A percentile compares a stretch with the other conserved stretches of the same genome.
phyloP scores from a whole-genome alignment of 2,888 invertebrate species.

The Ferrisia virgata region DNA sequence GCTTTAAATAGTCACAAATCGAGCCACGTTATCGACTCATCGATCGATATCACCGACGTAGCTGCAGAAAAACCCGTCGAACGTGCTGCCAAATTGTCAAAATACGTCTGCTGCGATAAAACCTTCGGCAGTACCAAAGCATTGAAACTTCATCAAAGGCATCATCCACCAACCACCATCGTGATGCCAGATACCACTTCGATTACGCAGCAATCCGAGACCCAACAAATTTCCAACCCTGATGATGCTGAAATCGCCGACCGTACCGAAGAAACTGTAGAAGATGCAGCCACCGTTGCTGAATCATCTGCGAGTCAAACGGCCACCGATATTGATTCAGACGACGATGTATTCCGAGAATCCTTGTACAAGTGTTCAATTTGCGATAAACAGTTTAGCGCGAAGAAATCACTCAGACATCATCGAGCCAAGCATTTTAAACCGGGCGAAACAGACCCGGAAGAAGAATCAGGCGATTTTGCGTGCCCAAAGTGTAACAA shows the following conservation, averaged over 20 bases:
- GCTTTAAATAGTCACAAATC: neutral
- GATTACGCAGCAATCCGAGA: no score
- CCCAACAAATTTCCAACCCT: neutral
- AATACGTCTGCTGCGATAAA: neutral
- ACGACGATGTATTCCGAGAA: neutral
- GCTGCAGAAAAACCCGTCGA: neutral
- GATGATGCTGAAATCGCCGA: neutral
- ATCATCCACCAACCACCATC: neutral
- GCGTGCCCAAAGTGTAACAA: neutral
- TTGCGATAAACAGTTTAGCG: neutral
- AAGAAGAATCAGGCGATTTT: neutral
- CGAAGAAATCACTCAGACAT: neutral
- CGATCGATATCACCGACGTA: neutral
- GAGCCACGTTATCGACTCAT: neutral
- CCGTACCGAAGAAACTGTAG: neutral
- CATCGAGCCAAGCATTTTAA: neutral
- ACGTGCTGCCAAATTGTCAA: neutral
- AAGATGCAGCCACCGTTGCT: no score
- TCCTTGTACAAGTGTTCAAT: neutral
- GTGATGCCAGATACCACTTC: no score
- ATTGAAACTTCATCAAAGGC: neutral
- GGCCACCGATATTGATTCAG: neutral
- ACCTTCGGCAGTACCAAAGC: neutral
- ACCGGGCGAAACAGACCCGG: neutral
- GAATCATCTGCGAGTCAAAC: no score